Conservation (phyloP, 2,113 vertebrate species). For the Erythrocercus mccallii region DNA sequence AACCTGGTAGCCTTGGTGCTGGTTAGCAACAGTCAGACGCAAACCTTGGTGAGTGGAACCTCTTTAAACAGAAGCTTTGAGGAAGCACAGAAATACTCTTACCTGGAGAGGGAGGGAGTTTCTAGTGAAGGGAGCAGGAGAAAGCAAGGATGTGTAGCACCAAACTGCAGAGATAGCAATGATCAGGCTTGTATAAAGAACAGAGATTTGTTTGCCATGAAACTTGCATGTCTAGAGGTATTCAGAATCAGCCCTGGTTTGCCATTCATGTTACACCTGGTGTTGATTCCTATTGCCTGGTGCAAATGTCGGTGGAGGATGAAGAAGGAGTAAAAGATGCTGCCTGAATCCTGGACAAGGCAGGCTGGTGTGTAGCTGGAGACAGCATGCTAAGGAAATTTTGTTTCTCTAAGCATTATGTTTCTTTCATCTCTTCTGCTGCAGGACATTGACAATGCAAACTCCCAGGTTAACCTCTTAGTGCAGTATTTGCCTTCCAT, state of each 20-base stretch:
- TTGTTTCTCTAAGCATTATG: not conserved
- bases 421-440: not conserved
- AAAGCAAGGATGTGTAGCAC: not conserved
- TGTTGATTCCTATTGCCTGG: not conserved
- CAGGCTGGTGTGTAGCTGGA: not conserved
- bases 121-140: not conserved
- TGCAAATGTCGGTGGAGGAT: not conserved
- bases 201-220: not conserved
- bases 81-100: not conserved
- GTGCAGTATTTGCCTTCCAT: constrained; percentile 92
- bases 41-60: not conserved
- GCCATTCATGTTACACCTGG: not conserved
- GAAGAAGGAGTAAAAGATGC: not conserved
- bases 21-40: not conserved
- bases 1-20: not conserved
- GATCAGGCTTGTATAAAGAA: not conserved
- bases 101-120: not conserved
- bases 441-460: not conserved
- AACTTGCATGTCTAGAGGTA: not conserved
- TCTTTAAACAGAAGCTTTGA: not conserved
- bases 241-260: not conserved
- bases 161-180: not conserved
- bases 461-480: constrained; percentile 74
- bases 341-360: not conserved
- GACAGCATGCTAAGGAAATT: not conserved